Percentiles rank a stretch among this genome's conserved stretches.
Conservation (phyloP, 2,113 vertebrate genomes). For the Polyodon spathula region DNA sequence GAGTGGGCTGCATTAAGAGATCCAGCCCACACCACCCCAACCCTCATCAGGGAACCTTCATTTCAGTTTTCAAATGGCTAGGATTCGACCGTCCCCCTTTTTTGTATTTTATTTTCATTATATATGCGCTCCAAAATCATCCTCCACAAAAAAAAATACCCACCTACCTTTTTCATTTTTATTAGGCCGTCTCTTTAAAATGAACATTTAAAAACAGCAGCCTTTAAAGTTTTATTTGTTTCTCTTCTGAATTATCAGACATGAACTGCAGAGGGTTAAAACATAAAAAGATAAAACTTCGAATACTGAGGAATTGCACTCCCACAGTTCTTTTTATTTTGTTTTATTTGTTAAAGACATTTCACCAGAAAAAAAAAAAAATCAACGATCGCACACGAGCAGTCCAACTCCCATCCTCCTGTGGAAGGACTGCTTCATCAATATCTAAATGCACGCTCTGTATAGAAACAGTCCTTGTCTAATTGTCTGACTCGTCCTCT, state of each 20-base stretch:
- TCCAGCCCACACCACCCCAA: too few species aligned
- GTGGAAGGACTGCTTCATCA: constrained; percentile 33
- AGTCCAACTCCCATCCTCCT: constrained; percentile 45
- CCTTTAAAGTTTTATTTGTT: too few species aligned
- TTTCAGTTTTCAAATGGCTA: constrained; percentile 20
- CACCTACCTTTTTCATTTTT: too few species aligned
- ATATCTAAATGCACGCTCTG: constrained; percentile 24
- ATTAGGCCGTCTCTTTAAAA: too few species aligned
- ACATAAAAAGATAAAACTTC: constrained; percentile 39
- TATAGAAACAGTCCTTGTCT: constrained; percentile 19
- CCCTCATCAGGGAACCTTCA: neutral
- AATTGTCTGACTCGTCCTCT: constrained; percentile 84
- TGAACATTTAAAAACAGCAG: too few species aligned
- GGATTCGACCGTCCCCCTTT: constrained; percentile 15
- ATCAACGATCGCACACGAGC: constrained; percentile 43
- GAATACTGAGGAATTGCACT: constrained; percentile 30
- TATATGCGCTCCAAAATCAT: constrained; percentile 37
- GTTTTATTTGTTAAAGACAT: constrained; percentile 41
- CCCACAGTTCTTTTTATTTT: constrained; percentile 28
- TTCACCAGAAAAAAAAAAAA: constrained; percentile 36
- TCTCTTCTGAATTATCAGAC: constrained; percentile 23
- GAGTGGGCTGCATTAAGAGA: too few species aligned
- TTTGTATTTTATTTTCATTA: constrained; percentile 27
- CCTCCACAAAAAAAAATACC: constrained; percentile 19
- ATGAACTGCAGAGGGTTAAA: constrained; percentile 42